Percentiles rank a stretch among this genome's conserved stretches.
These are phyloP conservation scores for Notothenia rossii DNA, from an alignment of 2,113 vertebrate species.

Conservation along the genomic window DNA sequence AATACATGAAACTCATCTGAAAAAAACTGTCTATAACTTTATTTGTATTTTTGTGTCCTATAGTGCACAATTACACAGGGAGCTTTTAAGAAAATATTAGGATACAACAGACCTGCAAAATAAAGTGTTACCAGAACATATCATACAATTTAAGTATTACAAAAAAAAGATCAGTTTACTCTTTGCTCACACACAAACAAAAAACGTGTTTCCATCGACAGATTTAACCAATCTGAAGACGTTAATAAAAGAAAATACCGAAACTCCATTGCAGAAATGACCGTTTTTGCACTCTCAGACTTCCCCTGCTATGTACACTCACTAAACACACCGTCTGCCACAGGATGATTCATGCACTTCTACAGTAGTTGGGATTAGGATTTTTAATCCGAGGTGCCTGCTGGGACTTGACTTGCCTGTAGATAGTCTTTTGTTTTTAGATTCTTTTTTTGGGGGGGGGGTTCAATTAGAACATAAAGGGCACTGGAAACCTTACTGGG, in stretches of 20 bases:
- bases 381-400: constrained; percentile 75
- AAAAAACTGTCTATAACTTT: background rate
- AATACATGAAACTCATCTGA: background rate
- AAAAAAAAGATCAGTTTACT: too few species aligned
- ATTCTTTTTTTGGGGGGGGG: background rate
- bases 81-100: background rate
- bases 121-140: background rate
- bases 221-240: background rate
- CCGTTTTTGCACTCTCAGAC: constrained; percentile 35
- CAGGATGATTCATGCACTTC: constrained; percentile 62
- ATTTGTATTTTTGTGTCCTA: background rate
- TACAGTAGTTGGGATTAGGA: constrained; percentile 54
- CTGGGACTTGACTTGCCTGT: constrained; percentile 71
- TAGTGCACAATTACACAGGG: background rate
- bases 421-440: constrained; percentile 45
- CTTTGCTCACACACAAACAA: background rate
- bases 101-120: background rate
- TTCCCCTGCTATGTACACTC: constrained; percentile 11
- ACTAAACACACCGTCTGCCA: constrained; percentile 38
- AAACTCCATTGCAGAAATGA: constrained; percentile 30
- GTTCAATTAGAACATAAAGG: constrained; percentile 54
- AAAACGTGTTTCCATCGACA: background rate
- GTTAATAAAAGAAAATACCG: constrained; percentile 14
- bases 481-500: constrained; percentile 66
- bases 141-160: background rate